These are phyloP conservation scores for Leucozona laternaria DNA, from an alignment of 2,888 invertebrate genomes.

Conservation along the genomic window DNA sequence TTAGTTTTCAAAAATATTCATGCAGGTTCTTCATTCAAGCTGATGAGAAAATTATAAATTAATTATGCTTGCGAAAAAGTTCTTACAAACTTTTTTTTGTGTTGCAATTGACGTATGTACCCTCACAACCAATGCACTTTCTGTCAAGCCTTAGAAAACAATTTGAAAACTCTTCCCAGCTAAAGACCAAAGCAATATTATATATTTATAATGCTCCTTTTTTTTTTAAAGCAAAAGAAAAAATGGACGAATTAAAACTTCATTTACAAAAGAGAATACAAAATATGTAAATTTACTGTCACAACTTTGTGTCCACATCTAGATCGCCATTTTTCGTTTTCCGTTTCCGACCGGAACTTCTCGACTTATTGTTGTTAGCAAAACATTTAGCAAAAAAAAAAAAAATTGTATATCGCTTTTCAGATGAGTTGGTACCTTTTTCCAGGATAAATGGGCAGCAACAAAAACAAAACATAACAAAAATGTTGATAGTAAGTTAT, in stretches of 20 bases:
- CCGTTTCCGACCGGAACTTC: background rate
- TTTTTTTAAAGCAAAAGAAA: background rate
- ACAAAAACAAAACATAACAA: background rate
- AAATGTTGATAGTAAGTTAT: slow-evolving; percentile 55
- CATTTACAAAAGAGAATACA: background rate
- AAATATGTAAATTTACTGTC: slow-evolving; percentile 32
- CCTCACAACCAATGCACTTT: background rate
- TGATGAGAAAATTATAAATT: slow-evolving; percentile 42
- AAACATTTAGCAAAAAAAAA: slow-evolving; percentile 17
- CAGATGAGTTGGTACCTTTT: slow-evolving; percentile 33
- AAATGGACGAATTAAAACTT: slow-evolving; percentile 10
- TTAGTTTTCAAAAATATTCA: slow-evolving; percentile 7
- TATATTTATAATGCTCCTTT: background rate
- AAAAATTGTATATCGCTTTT: slow-evolving; percentile 24
- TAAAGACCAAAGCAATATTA: slow-evolving; percentile 8
- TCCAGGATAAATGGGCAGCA: slow-evolving; percentile 3
- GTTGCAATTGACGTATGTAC: background rate
- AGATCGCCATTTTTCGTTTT: slow-evolving; percentile 19
- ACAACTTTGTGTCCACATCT: slow-evolving; percentile 32
- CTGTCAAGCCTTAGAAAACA: background rate
- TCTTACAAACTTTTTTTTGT: slow-evolving; percentile 18
- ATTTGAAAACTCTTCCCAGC: slow-evolving; percentile 12
- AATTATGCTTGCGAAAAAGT: slow-evolving; percentile 52
- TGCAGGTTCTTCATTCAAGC: background rate
- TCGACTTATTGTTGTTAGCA: slow-evolving; percentile 22